phyloP scores from a whole-genome alignment of 1,140 invertebrate genomes.

The Drosophila ironensis region DNA sequence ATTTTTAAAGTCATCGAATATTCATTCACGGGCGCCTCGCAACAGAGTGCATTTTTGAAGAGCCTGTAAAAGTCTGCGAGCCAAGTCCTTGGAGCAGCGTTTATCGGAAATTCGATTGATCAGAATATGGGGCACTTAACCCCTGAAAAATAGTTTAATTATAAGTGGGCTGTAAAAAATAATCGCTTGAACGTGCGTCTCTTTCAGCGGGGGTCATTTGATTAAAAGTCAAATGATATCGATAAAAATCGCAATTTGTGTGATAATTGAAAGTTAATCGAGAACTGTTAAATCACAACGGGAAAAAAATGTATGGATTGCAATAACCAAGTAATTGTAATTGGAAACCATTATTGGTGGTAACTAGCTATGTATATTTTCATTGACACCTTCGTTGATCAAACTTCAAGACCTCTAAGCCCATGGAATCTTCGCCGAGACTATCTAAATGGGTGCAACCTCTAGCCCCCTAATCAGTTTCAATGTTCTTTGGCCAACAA shows the following conservation, averaged over 20 bases:
- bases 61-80: constrained; percentile 1
- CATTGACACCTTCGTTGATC: no score
- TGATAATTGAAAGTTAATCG: constrained; percentile 3
- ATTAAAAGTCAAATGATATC: not conserved
- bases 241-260: constrained; percentile 5
- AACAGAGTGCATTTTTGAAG: constrained; percentile 11
- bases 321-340: no score
- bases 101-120: constrained; percentile 4
- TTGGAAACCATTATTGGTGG: no score
- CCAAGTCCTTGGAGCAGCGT: not conserved
- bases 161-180: not conserved
- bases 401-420: not conserved
- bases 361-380: no score
- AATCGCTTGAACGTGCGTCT: not conserved
- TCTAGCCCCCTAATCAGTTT: constrained; percentile 13
- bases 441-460: constrained; percentile 24
- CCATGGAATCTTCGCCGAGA: constrained; percentile 1
- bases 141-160: not conserved
- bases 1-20: constrained; percentile 25
- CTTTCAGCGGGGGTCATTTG: no score
- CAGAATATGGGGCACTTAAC: not conserved
- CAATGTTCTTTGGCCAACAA: constrained; percentile 18
- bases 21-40: constrained; percentile 2
- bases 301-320: no score
- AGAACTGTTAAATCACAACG: not conserved